Evolutionary conservation across 2,113 vertebrate genomes (phyloP).

Genomic region (Phalacrocorax carbo): DNA sequence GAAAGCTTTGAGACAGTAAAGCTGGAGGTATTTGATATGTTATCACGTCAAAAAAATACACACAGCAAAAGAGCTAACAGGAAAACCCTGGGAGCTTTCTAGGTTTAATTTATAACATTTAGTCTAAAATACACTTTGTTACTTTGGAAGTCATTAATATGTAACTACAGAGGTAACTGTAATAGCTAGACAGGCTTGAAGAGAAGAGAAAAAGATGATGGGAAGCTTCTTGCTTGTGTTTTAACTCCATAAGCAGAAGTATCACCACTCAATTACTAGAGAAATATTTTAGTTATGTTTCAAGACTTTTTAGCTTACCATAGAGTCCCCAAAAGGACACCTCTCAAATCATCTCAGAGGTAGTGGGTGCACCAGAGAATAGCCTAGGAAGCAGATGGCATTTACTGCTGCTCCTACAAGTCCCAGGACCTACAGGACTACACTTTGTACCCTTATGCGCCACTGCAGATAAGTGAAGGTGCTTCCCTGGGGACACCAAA

Average conservation of each 20-base stretch:
- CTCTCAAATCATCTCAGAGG: background rate
- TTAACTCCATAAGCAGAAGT: background rate
- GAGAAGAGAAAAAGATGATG: background rate
- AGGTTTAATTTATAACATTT: background rate
- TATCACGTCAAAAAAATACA: background rate
- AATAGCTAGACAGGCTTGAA: background rate
- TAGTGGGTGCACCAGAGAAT: background rate
- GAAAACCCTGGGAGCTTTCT: background rate
- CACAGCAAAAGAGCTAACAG: background rate
- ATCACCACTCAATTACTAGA: background rate
- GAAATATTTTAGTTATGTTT: background rate
- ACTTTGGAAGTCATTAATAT: background rate
- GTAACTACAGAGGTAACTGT: background rate
- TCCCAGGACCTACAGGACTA: background rate
- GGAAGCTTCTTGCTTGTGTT: background rate
- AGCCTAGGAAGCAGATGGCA: background rate
- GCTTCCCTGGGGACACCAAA: background rate
- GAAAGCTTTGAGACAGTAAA: background rate
- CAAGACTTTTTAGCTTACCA: background rate
- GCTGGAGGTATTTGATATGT: background rate
- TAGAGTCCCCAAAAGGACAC: fast-evolving
- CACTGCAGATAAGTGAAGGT: background rate
- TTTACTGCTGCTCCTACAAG: background rate
- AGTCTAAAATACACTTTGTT: background rate
- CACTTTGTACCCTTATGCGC: fast-evolving